These are phyloP conservation scores for Lamprologus callipterus DNA, from an alignment of 2,113 vertebrate species.

Conservation along the genomic window DNA sequence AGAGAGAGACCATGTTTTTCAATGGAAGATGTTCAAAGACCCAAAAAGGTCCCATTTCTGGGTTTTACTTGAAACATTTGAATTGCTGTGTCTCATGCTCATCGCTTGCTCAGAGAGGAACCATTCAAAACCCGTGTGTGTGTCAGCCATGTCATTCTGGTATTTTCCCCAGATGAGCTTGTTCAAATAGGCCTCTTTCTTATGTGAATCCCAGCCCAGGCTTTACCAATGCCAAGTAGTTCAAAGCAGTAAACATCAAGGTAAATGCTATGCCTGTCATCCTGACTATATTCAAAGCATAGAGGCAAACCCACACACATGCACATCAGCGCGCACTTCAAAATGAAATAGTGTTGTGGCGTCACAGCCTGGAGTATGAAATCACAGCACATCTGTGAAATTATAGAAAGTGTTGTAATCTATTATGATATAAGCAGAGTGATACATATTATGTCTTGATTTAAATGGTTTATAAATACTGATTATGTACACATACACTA, in stretches of 20 bases:
- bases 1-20: not conserved
- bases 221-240: conserved; percentile 54
- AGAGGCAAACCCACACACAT: conserved; percentile 31
- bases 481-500: not conserved
- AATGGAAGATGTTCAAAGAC: conserved; percentile 45
- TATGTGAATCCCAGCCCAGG: conserved; percentile 44
- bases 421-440: not conserved
- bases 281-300: conserved; percentile 55
- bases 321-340: conserved; percentile 42
- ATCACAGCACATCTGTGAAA: conserved; percentile 21
- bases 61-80: conserved; percentile 53
- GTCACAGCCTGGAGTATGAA: conserved; percentile 32
- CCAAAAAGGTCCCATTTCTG: conserved; percentile 39
- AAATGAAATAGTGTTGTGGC: conserved; percentile 16
- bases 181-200: conserved; percentile 64
- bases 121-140: conserved; percentile 53
- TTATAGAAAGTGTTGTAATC: not conserved
- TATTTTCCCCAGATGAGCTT: conserved; percentile 65
- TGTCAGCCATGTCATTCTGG: conserved; percentile 56
- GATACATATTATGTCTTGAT: not conserved
- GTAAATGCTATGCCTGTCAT: conserved; percentile 68
- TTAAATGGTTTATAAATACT: not conserved
- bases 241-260: conserved; percentile 73
- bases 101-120: conserved; percentile 45
- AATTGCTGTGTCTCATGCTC: conserved; percentile 49